These are phyloP conservation scores for Alauda arvensis DNA, from an alignment of 2,797 vertebrate genomes.

Conservation along the genomic window DNA sequence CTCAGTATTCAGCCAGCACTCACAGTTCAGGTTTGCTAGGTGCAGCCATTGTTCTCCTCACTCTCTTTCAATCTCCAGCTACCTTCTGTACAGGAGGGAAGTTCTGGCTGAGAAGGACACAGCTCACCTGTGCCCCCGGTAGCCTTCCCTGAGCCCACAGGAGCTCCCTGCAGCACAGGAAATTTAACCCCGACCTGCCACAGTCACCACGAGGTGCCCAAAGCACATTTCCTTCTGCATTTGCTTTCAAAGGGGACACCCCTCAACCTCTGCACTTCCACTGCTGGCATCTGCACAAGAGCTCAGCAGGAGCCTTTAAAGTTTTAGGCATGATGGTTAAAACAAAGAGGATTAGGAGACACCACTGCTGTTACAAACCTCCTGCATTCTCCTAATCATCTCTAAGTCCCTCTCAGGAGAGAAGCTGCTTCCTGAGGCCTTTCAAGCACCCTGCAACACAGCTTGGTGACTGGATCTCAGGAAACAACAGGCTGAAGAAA, in stretches of 20 bases:
- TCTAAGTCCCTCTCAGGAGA: not conserved
- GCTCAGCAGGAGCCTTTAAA: not conserved
- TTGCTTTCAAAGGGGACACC: not conserved
- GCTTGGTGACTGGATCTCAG: not conserved
- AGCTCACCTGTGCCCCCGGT: not conserved
- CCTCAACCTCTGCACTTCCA: not conserved
- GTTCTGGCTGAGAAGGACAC: not conserved
- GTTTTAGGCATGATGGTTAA: not conserved
- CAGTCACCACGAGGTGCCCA: not conserved
- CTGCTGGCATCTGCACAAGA: not conserved
- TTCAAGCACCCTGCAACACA: not conserved
- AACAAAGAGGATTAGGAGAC: conserved; percentile 14
- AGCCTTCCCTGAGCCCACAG: not conserved
- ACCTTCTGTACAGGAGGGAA: not conserved
- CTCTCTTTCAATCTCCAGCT: not conserved
- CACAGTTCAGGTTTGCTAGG: not conserved
- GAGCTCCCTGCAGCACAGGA: not conserved
- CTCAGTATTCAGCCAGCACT: not conserved
- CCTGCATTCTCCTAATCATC: not conserved
- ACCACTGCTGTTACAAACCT: not conserved
- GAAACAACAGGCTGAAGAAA: not conserved
- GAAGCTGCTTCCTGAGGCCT: conserved; percentile 2
- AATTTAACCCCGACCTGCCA: not conserved
- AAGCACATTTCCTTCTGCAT: not conserved
- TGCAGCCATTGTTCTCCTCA: not conserved